Evolutionary conservation across 1,140 invertebrate species (phyloP).

Genomic region (Holotrichia oblita): DNA sequence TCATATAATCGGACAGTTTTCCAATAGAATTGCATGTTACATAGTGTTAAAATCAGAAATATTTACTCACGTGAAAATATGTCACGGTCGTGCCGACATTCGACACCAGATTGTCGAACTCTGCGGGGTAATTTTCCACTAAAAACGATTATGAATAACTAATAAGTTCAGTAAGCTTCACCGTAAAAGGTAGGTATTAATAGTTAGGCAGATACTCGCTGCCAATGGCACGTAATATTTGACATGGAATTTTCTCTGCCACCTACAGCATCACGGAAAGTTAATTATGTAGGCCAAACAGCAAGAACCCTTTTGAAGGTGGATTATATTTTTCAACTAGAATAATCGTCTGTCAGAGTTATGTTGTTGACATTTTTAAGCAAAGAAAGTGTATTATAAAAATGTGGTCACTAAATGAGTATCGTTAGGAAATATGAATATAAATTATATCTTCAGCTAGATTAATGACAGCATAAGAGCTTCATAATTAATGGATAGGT

Average conservation of each 20-base stretch:
- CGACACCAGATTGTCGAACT: background rate
- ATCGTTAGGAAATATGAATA: too few relatives aligned
- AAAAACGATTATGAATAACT: background rate
- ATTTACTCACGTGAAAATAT: background rate
- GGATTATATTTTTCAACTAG: background rate
- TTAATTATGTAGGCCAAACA: conserved; percentile 13
- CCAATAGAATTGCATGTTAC: background rate
- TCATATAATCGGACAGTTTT: too few relatives aligned
- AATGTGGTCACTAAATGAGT: too few relatives aligned
- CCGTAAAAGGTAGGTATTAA: background rate
- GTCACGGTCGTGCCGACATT: background rate
- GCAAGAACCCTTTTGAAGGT: background rate
- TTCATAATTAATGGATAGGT: too few relatives aligned
- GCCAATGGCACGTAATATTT: conserved; percentile 1
- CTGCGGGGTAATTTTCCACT: background rate
- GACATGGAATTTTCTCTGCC: background rate
- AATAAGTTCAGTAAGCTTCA: background rate
- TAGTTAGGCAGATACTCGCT: background rate
- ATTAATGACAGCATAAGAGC: too few relatives aligned
- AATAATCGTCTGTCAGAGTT: too few relatives aligned
- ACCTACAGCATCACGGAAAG: background rate
- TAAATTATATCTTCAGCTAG: too few relatives aligned
- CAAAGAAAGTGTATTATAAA: too few relatives aligned
- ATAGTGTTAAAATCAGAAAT: background rate
- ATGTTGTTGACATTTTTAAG: too few relatives aligned